Conservation (phyloP, 2,888 invertebrate genomes). For the Ochlodes sylvanus region DNA sequence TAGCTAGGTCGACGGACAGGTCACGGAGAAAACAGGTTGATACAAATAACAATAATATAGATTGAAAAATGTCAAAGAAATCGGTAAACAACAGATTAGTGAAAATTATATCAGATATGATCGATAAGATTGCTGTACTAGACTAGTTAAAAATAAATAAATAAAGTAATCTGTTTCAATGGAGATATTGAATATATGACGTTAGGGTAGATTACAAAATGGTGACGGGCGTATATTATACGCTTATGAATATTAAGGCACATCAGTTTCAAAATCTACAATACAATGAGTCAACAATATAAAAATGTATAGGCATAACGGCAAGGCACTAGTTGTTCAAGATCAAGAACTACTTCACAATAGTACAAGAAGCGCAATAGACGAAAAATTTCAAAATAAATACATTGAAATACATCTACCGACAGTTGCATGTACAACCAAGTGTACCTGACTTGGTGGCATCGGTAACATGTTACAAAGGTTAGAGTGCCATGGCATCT, state of each 20-base stretch:
- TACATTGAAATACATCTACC: slow-evolving; percentile 66
- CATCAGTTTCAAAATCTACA: slow-evolving; percentile 16
- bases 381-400: slow-evolving; percentile 58
- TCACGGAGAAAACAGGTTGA: slow-evolving; percentile 12
- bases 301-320: slow-evolving; percentile 58
- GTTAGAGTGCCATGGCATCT: slow-evolving; percentile 45
- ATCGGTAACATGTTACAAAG: slow-evolving; percentile 56
- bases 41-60: slow-evolving; percentile 11
- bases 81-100: not conserved
- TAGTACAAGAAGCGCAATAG: slow-evolving; percentile 72
- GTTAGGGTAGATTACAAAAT: slow-evolving; percentile 10
- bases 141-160: not conserved
- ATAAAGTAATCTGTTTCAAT: not conserved
- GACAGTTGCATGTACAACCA: slow-evolving; percentile 55
- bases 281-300: slow-evolving; percentile 38
- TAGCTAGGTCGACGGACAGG: slow-evolving; percentile 5
- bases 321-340: slow-evolving; percentile 61
- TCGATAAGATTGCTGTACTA: not conserved
- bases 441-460: slow-evolving; percentile 48
- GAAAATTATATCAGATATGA: not conserved
- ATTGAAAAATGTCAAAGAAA: not conserved
- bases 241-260: slow-evolving; percentile 7
- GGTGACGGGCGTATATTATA: slow-evolving; percentile 5
- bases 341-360: slow-evolving; percentile 60
- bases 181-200: slow-evolving; percentile 14